phyloP scores from a whole-genome alignment of 1,140 invertebrate species.

The Drosophila pachea region DNA sequence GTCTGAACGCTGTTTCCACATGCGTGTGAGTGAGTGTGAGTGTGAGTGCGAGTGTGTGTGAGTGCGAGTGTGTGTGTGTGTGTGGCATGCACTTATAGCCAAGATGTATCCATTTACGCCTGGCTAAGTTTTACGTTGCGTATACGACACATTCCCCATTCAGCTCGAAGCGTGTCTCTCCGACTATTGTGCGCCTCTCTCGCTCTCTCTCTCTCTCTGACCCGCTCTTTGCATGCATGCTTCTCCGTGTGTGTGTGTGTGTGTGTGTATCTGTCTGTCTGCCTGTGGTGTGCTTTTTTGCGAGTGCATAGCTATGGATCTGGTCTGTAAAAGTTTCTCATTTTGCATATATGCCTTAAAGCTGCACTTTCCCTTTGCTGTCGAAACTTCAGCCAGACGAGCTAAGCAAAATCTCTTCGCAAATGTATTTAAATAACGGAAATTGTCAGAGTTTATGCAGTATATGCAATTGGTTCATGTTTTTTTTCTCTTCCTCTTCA shows the following conservation, averaged over 20 bases:
- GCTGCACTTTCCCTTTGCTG: constrained; percentile 54
- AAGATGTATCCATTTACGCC: constrained; percentile 72
- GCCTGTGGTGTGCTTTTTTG: constrained; percentile 18
- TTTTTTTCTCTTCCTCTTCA: too few species aligned
- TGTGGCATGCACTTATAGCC: constrained; percentile 58
- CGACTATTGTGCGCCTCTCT: constrained; percentile 3
- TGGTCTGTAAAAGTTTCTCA: constrained; percentile 54
- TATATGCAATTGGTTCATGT: background rate
- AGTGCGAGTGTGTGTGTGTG: constrained; percentile 22
- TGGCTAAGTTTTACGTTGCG: constrained; percentile 71
- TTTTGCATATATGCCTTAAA: constrained; percentile 69
- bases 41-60: constrained; percentile 15
- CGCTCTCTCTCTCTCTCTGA: too few species aligned
- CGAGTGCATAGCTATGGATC: constrained; percentile 43
- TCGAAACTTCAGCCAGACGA: constrained; percentile 19
- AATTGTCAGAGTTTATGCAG: background rate
- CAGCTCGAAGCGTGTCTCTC: constrained; percentile 30
- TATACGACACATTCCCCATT: constrained; percentile 64
- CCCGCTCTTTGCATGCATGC: background rate
- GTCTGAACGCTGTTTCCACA: constrained; percentile 50
- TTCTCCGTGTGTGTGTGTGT: constrained; percentile 2
- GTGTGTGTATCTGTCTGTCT: constrained; percentile 7
- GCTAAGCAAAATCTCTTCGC: background rate
- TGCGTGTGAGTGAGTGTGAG: background rate
- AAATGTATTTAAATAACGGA: constrained; percentile 3